phyloP scores from a whole-genome alignment of 2,888 invertebrate species.

The Tenthredo mesomela region DNA sequence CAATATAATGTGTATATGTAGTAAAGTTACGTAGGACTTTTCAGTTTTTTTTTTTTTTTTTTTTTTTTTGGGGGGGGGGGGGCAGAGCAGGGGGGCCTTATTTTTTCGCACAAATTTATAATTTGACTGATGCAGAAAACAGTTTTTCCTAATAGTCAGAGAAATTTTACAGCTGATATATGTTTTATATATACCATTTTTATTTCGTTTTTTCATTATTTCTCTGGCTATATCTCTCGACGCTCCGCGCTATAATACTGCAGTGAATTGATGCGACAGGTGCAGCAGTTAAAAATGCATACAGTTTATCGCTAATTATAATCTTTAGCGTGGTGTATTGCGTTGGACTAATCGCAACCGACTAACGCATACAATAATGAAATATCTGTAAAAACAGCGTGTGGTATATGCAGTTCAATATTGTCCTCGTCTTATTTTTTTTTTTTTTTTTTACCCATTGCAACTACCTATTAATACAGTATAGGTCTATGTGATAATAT shows the following conservation, averaged over 20 bases:
- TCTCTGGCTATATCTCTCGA: background rate
- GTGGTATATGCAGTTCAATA: background rate
- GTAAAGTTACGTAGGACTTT: background rate
- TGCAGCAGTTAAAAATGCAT: constrained; percentile 30
- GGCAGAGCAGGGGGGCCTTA: too few species aligned
- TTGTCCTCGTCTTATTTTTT: background rate
- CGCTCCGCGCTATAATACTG: background rate
- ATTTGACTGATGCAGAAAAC: background rate
- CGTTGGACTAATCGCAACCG: background rate
- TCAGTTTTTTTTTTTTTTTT: background rate
- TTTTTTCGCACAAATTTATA: background rate
- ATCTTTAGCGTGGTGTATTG: constrained; percentile 17
- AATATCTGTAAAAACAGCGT: background rate
- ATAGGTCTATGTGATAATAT: background rate
- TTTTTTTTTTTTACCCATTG: background rate
- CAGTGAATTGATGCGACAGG: constrained; percentile 19
- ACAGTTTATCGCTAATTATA: constrained; percentile 30
- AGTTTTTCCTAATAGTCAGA: background rate
- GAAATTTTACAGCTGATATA: too few species aligned
- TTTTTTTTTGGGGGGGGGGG: background rate
- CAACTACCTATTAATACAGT: background rate
- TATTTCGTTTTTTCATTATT: background rate
- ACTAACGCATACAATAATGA: background rate
- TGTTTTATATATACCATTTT: background rate
- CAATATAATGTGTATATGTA: background rate